phyloP scores from a whole-genome alignment of 2,797 vertebrate species.

The Scyliorhinus canicula region DNA sequence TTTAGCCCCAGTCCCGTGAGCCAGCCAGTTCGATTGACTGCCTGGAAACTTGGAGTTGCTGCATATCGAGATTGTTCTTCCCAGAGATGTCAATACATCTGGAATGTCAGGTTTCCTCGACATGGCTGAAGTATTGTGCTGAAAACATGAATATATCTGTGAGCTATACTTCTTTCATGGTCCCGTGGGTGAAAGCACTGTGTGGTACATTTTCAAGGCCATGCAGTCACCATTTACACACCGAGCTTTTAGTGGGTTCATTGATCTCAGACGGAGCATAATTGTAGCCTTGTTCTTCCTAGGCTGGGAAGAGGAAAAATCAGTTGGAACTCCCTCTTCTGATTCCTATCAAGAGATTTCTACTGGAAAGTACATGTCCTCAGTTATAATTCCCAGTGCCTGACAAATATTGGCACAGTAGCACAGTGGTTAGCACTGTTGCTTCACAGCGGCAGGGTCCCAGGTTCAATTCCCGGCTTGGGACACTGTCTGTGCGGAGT shows the following conservation, averaged over 20 bases:
- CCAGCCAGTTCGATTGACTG: background rate
- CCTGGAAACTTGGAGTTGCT: background rate
- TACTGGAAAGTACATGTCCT: background rate
- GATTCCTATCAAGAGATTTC: background rate
- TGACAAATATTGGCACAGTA: too few relatives aligned
- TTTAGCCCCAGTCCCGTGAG: background rate
- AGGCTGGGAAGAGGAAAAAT: background rate
- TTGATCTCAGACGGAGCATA: background rate
- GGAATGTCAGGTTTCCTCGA: background rate
- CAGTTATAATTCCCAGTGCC: too few relatives aligned
- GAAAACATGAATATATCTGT: background rate
- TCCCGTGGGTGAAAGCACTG: background rate
- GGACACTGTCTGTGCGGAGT: too few relatives aligned
- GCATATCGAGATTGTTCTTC: background rate
- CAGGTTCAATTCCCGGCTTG: too few relatives aligned
- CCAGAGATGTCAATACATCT: background rate
- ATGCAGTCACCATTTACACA: background rate
- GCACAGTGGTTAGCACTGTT: too few relatives aligned
- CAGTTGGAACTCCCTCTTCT: background rate
- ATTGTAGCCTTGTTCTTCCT: background rate
- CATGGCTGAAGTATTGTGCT: background rate
- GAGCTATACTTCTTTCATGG: too few relatives aligned
- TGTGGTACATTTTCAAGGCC: background rate
- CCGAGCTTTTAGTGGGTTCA: background rate
- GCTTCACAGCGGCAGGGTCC: too few relatives aligned